phyloP scores from a whole-genome alignment of 2,888 invertebrate species.

The Brachylomia viminalis region DNA sequence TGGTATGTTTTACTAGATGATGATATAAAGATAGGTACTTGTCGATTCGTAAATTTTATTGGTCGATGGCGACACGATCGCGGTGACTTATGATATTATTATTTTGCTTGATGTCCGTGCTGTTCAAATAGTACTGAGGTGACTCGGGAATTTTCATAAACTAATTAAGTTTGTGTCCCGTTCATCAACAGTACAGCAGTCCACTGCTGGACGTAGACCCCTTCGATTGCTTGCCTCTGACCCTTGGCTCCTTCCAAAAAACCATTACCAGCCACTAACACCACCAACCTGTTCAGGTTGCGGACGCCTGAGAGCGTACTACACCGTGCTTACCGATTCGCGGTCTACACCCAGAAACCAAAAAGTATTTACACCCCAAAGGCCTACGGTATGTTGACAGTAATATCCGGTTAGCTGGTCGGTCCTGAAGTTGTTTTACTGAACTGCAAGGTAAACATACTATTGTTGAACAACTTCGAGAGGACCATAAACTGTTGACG shows the following conservation, averaged over 20 bases:
- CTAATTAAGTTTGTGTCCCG: background rate
- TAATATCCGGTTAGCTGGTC: background rate
- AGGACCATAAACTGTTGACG: background rate
- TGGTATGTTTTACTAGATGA: background rate
- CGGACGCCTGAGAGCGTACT: background rate
- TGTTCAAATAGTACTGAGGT: background rate
- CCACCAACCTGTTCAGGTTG: background rate
- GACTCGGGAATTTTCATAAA: constrained; percentile 7
- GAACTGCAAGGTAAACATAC: background rate
- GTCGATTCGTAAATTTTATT: background rate
- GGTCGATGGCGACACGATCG: constrained; percentile 38
- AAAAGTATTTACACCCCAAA: background rate
- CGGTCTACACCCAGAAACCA: background rate
- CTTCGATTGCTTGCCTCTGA: background rate
- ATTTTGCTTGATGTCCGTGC: constrained; percentile 46
- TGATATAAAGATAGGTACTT: constrained; percentile 1
- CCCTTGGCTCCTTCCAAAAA: background rate
- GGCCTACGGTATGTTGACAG: too few species aligned
- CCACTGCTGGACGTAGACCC: background rate
- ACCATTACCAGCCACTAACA: background rate
- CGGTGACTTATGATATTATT: constrained; percentile 20
- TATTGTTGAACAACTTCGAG: background rate
- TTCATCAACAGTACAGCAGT: background rate
- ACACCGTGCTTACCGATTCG: background rate
- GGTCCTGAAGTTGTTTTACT: background rate